Evolutionary conservation across 2,113 vertebrate genomes (phyloP).

Genomic region (Carollia perspicillata): DNA sequence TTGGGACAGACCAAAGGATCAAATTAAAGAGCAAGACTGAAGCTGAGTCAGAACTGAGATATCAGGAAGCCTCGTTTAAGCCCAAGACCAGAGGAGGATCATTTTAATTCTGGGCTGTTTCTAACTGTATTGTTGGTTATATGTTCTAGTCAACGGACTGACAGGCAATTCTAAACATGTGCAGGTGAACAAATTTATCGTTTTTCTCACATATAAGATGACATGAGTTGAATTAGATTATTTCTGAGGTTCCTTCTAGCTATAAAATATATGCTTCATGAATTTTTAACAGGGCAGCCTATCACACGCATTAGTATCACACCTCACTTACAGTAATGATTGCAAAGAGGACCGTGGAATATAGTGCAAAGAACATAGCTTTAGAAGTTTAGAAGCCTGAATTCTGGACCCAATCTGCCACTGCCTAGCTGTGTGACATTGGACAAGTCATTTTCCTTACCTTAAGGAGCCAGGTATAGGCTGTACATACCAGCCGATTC

Average conservation of each 20-base stretch:
- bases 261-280: neutral
- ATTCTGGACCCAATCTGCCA: neutral
- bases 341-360: neutral
- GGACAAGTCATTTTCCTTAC: neutral
- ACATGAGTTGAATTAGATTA: neutral
- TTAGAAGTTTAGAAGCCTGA: neutral
- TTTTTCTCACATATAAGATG: constrained; percentile 19
- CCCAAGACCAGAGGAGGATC: neutral
- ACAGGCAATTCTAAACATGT: constrained; percentile 11
- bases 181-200: neutral
- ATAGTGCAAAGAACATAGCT: neutral
- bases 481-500: neutral
- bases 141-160: neutral
- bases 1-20: neutral
- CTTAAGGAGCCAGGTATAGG: neutral
- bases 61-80: neutral
- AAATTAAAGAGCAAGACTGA: constrained; percentile 22
- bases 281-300: neutral
- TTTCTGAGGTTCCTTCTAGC: neutral
- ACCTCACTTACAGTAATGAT: neutral
- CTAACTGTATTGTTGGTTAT: neutral
- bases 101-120: neutral
- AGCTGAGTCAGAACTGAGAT: neutral
- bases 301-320: neutral
- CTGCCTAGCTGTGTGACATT: neutral